Percentiles rank a stretch among this genome's conserved stretches.
Conservation (phyloP, 2,113 vertebrate genomes). For the Isurus oxyrinchus region DNA sequence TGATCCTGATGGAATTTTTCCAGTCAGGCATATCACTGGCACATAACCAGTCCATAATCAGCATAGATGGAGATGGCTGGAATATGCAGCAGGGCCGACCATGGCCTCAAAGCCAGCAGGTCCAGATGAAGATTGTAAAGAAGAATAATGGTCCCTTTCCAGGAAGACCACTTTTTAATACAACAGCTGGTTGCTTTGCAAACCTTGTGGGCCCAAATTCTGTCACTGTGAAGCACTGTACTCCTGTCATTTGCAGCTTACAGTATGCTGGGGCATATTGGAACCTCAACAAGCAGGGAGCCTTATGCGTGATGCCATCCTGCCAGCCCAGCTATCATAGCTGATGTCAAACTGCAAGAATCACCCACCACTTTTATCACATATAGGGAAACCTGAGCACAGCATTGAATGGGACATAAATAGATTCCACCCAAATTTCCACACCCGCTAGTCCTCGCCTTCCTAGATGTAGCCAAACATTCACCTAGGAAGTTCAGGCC, state of each 20-base stretch:
- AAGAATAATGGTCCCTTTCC: too few relatives aligned
- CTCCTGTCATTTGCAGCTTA: not conserved
- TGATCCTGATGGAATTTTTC: too few relatives aligned
- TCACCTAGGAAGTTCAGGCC: not conserved
- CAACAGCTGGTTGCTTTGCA: not conserved
- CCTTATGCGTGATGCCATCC: too few relatives aligned
- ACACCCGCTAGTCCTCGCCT: not conserved
- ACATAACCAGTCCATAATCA: too few relatives aligned
- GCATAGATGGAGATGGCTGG: too few relatives aligned
- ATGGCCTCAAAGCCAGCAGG: too few relatives aligned
- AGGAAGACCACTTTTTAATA: too few relatives aligned
- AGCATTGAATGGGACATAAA: not conserved
- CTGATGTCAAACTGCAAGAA: not conserved
- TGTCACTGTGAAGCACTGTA: not conserved
- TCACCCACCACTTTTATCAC: not conserved
- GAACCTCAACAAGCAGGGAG: not conserved
- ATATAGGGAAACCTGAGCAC: not conserved
- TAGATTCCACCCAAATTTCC: not conserved
- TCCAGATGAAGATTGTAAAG: too few relatives aligned
- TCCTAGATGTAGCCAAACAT: not conserved
- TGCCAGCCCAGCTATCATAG: too few relatives aligned
- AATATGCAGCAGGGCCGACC: too few relatives aligned
- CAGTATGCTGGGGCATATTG: not conserved
- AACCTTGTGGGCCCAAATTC: not conserved
- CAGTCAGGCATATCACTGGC: too few relatives aligned